Base-by-base conservation (phyloP, 2,888 invertebrate species). In the Pherbina coryleti region DNA sequence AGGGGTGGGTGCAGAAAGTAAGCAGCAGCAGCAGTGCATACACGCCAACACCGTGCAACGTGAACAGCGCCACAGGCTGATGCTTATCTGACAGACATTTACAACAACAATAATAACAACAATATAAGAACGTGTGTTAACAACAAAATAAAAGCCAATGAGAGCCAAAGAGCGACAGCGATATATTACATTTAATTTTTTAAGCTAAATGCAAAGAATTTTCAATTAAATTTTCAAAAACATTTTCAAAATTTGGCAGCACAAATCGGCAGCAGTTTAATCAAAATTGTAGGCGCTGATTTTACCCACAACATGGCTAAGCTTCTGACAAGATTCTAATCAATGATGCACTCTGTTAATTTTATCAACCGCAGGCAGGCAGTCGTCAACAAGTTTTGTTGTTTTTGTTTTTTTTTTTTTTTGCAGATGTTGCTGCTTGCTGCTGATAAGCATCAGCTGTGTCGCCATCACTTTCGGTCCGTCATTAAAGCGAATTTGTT, bases 271-370 rank as follows among this genome's bases (percentile, higher is more conserved):
- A 60, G 44, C 44, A 44, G 44, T 44, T 44, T 44, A 44, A 44
- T 44, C 44, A 31, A 28, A 34, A 19, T 64, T 34, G 74, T 74
- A 67, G 75, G 75, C 22, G 75, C 66, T 17, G 62, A 17, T n/a
- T 22, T 37, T 55, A 25, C 55, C 66, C 66, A 51, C 67, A 55
- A 75, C 75, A 66, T 75, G 75, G 75, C 75, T 55, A 25, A 51
- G n/a, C 19, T 74, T 31, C 25, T 44, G 44, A 34, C 53, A 19
- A 34, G 75, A 75, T 77, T 67, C 75, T 76, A 71, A 79, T 79
- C 79, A 64, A 49, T 31, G 77, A 79, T 73, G 77, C 77, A 72
- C 67, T 75, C 79, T 79, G 77, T 72, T 74, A 37, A 75, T 62
- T 64, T 75, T 71, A 76, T 75, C 75, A 71, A 57, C 31, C 60